A percentile compares a stretch with the other conserved stretches of the same genome.
Evolutionary conservation across 2,113 vertebrate species (phyloP).

Genomic region (Microtus pennsylvanicus): DNA sequence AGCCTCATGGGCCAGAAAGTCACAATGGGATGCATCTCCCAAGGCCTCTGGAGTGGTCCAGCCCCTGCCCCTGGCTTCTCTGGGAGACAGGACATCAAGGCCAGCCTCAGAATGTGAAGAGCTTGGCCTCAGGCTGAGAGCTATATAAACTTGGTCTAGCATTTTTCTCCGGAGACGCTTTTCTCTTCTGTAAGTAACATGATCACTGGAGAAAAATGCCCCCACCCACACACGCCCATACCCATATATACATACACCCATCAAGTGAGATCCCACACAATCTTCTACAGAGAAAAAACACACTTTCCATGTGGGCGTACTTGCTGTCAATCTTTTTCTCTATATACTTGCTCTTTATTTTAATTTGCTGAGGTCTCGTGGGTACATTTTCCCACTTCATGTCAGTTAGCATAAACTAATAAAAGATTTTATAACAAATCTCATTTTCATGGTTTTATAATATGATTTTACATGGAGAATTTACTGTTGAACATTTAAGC

Average conservation of each 20-base stretch:
- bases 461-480: background rate
- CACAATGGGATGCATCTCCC: background rate
- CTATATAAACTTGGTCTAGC: background rate
- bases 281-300: background rate
- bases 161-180: background rate
- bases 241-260: background rate
- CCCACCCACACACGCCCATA: background rate
- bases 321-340: background rate
- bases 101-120: background rate
- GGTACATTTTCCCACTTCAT: background rate
- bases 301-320: background rate
- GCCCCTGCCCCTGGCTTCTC: background rate
- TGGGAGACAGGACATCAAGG: background rate
- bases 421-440: background rate
- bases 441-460: background rate
- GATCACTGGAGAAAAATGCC: background rate
- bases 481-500: background rate
- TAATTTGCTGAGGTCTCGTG: background rate
- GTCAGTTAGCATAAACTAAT: background rate
- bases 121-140: background rate
- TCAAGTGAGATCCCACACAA: background rate
- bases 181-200: constrained; percentile 22
- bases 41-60: background rate
- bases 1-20: background rate
- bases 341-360: background rate